A percentile compares a stretch with the other conserved stretches of the same genome.
Evolutionary conservation across 2,888 invertebrate species (phyloP).

Genomic region (Eumerus sabulonum): DNA sequence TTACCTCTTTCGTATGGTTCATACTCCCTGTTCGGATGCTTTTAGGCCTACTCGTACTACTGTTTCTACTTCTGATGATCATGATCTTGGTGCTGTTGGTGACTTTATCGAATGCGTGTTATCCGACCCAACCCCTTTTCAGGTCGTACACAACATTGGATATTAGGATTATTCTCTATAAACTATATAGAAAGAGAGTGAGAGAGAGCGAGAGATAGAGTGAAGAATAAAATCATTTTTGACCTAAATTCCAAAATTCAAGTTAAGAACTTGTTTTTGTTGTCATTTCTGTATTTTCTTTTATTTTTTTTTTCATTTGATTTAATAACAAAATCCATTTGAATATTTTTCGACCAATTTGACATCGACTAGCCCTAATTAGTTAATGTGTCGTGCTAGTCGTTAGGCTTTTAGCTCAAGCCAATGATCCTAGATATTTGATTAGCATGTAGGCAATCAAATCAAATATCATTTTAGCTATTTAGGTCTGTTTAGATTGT

Average conservation of each 20-base stretch:
- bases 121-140: constrained; percentile 46
- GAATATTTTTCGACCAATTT: constrained; percentile 25
- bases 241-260: constrained; percentile 60
- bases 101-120: too few species aligned
- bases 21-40: too few species aligned
- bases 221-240: constrained; percentile 27
- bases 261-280: constrained; percentile 52
- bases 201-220: too few species aligned
- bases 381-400: constrained; percentile 34
- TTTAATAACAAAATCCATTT: constrained; percentile 18
- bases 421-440: constrained; percentile 19
- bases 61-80: too few species aligned
- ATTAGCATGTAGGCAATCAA: constrained; percentile 35
- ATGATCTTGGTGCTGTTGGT: too few species aligned
- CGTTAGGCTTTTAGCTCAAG: constrained; percentile 6
- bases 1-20: too few species aligned
- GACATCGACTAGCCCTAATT: constrained; percentile 33
- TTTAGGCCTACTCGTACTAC: too few species aligned
- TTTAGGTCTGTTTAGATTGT: constrained; percentile 6
- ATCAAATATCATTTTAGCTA: background rate
- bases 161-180: too few species aligned
- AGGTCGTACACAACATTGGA: background rate
- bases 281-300: constrained; percentile 14
- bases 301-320: constrained; percentile 4
- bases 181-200: constrained; percentile 6